Conservation (phyloP, 2,797 vertebrate species). For the Geotrypetes seraphini region DNA sequence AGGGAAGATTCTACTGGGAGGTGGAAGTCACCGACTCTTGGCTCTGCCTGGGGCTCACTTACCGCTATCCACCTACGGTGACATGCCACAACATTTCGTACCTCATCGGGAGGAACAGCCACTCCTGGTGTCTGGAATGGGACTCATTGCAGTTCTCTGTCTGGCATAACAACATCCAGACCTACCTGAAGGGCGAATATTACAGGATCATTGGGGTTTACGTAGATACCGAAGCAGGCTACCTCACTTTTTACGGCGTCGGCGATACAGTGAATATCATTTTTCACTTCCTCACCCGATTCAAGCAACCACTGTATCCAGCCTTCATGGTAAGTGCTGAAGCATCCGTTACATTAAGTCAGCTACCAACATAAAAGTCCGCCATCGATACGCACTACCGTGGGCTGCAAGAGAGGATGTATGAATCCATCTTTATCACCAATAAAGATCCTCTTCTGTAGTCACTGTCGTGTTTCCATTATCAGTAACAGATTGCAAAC, state of each 20-base stretch:
- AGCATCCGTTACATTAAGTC: conserved; percentile 20
- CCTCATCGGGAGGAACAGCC: conserved; percentile 71
- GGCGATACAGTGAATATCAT: conserved; percentile 48
- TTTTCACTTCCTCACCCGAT: conserved; percentile 67
- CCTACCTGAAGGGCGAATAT: conserved; percentile 41
- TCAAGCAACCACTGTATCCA: conserved; percentile 68
- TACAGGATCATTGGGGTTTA: conserved; percentile 66
- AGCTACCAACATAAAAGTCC: too few species aligned
- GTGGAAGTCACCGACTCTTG: conserved; percentile 74
- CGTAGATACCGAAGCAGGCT: conserved; percentile 68
- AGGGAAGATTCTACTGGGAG: conserved; percentile 78
- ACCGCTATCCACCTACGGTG: conserved; percentile 58
- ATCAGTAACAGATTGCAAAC: too few species aligned
- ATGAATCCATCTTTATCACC: too few species aligned
- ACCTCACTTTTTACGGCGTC: conserved; percentile 69
- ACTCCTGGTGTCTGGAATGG: conserved; percentile 79
- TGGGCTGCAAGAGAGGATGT: too few species aligned
- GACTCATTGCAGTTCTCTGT: conserved; percentile 65
- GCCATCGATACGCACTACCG: too few species aligned
- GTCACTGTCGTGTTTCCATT: too few species aligned
- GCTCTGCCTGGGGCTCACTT: conserved; percentile 72
- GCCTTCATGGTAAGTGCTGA: conserved; percentile 53
- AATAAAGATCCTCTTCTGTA: too few species aligned
- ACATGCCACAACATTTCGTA: conserved; percentile 56
- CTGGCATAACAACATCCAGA: conserved; percentile 64